Percentiles rank a stretch among this genome's conserved stretches.
phyloP scores from a whole-genome alignment of 2,888 invertebrate genomes.

The Drosophila paramelanica region DNA sequence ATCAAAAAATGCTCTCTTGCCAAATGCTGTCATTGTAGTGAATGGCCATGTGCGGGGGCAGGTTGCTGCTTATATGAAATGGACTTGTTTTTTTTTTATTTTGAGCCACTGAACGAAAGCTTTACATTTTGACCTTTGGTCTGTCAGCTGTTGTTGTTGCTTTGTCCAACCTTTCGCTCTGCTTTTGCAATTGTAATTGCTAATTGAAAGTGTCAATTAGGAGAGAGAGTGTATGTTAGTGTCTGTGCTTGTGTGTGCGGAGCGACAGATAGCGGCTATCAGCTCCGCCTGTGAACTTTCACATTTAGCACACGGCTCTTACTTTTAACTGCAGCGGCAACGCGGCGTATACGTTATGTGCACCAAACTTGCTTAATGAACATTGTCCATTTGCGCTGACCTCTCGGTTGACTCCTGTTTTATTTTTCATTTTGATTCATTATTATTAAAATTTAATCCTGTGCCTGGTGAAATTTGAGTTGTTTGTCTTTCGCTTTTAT shows the following conservation, averaged over 20 bases:
- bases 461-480: conserved; percentile 48
- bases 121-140: conserved; percentile 56
- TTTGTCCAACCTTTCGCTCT: not conserved
- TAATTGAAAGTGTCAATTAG: conserved; percentile 69
- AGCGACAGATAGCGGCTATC: not conserved
- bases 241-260: not conserved
- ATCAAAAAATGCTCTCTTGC: conserved; percentile 4
- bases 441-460: conserved; percentile 62
- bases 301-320: conserved; percentile 56
- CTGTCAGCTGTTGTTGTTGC: conserved; percentile 22
- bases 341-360: conserved; percentile 43
- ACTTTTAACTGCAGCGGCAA: conserved; percentile 15
- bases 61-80: conserved; percentile 1
- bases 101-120: conserved; percentile 9
- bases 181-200: conserved; percentile 31
- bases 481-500: conserved; percentile 16
- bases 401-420: not conserved
- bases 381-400: conserved; percentile 12
- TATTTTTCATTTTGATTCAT: conserved; percentile 19
- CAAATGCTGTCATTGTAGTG: conserved; percentile 3
- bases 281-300: conserved; percentile 60
- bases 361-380: conserved; percentile 45
- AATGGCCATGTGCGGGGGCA: not conserved
- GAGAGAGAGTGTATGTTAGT: not conserved
- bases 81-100: conserved; percentile 21